Base-by-base conservation (phyloP, 2,113 vertebrate species). In the Oreochromis aureus region DNA sequence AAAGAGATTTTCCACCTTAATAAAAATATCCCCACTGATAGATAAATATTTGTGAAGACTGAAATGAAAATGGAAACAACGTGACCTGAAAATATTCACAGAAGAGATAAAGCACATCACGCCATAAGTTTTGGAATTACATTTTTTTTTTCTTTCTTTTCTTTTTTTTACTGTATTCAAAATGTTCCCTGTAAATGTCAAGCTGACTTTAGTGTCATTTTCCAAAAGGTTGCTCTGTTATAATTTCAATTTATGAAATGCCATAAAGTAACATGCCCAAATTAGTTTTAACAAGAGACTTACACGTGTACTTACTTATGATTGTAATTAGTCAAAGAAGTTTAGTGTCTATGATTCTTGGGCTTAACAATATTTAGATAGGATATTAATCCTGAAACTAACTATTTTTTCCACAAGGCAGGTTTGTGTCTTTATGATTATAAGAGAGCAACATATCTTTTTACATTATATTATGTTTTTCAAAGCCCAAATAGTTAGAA, bases 1-100 rank as follows among this genome's bases (percentile, higher is more conserved):
- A 89, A 84, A 80, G 22, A 56, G 54, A 89, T 89, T 86, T 86
- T 59, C 71, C 73, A 88, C 22, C 55, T 79, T 84, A 27, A 84
- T 80, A 48, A 78, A 78, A 51, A n/a, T 4, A 34, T 69, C 6
- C 27, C 44, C 18, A 30, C 24, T 73, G 69, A 84, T 46, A 27
- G 5, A 24, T 59, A 48, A 48, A 69, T 76, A 22, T 56, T 56
- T 56, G 30, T 81, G 51, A 82, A 82, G 15, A 58, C 19, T 2
- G 22, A 0, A 30, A 63, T 82, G 11, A 56, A 89, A 78, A 66
- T 66, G 9, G 18, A 69, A 34, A 18, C 63, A 12, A 16, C 11
- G 5, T 76, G 51, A 58, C 13, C 6, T 46, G 6, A 61, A 10
- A 73, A 46, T 46, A 81, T 66, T 69, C 76, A 78, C 36, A 46